These are phyloP conservation scores for Narcine bancroftii DNA, from an alignment of 2,113 vertebrate genomes.

Conservation along the genomic window DNA sequence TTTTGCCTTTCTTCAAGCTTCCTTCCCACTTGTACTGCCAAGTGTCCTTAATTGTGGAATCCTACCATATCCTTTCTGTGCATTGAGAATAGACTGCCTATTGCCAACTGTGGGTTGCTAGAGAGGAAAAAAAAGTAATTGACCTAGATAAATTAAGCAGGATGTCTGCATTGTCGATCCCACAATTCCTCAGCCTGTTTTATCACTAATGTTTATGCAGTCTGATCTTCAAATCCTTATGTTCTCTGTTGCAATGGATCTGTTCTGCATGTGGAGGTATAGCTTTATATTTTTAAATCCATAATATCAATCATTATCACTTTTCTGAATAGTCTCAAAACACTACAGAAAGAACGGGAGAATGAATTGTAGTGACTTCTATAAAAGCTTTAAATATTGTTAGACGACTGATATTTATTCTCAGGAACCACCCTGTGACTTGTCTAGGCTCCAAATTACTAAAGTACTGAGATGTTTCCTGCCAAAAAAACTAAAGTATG, in stretches of 20 bases:
- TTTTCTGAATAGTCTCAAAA: neutral
- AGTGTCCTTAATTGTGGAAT: too few relatives aligned
- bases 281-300: neutral
- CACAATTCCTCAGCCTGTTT: too few relatives aligned
- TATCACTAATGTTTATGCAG: neutral
- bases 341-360: neutral
- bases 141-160: too few relatives aligned
- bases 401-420: neutral
- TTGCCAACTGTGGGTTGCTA: too few relatives aligned
- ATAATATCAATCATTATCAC: neutral
- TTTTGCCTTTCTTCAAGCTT: too few relatives aligned
- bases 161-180: too few relatives aligned
- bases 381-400: neutral
- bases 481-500: neutral
- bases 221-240: neutral
- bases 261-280: neutral
- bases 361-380: neutral
- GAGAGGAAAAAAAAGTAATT: too few relatives aligned
- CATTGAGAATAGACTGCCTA: too few relatives aligned
- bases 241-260: neutral
- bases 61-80: too few relatives aligned
- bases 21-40: too few relatives aligned
- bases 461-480: constrained; percentile 6
- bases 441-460: neutral
- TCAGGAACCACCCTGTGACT: neutral